Base-by-base conservation (phyloP, 1,140 invertebrate genomes). In the Idris sp. region DNA sequence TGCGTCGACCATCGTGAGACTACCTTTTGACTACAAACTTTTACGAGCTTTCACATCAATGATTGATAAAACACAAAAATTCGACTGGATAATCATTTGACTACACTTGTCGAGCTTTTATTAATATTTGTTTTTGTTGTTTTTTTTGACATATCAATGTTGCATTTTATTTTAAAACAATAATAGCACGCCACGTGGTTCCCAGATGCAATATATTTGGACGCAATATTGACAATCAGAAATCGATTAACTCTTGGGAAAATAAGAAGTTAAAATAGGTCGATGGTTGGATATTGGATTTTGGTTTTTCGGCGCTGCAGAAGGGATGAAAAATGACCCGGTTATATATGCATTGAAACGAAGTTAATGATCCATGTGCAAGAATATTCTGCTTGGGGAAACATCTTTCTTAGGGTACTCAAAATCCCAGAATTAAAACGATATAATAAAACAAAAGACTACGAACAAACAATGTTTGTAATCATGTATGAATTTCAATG, bases 41-140 rank as follows among this genome's bases (percentile, higher is more conserved):
- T 46, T 1, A n/a, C 41, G 43, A 54, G 58, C 67, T 62, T 71
- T 19, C 56, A 49, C 67, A 49, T 71, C 67, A 71, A 46, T 61
- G 67, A 71, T 56, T 56, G 67, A 71, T 61, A 71, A 61, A 71
- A 61, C 38, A 59, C 59, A 71, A 71, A 59, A 22, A 40, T 67
- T 41, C 9, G 43, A 9, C 14, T 22, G 13, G 19, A 49, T 6
- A 19, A 33, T 44, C 48, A 16, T 6, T 51, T 26, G 61, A 28
- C n/a, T 31, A 31, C 10, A 16, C 61, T 54, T 65, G 54, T 48
- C 1, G 38, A 22, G 49, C 16, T 28, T n/a, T n/a, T n/a, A n/a
- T n/a, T n/a, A n/a, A n/a, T n/a, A n/a, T n/a, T n/a, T n/a, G n/a
- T n/a, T n/a, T n/a, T n/a, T 54, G 38, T 65, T 54, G 40, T 36